These are phyloP conservation scores for Hozukius guyotensis DNA, from an alignment of 2,797 vertebrate species.

Conservation along the genomic window DNA sequence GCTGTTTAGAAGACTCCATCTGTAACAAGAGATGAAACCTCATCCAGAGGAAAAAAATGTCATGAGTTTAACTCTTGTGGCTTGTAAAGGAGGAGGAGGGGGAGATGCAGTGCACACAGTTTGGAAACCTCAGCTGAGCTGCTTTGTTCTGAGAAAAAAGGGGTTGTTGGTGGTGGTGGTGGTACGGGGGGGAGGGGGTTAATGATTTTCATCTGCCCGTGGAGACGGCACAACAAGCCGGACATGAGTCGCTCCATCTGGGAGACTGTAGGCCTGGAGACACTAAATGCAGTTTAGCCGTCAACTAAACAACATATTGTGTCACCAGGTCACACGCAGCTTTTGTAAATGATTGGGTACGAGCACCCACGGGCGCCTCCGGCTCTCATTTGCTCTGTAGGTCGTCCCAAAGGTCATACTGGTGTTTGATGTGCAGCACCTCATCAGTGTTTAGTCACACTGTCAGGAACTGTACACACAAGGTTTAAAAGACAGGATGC, in stretches of 20 bases:
- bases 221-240: conserved; percentile 46
- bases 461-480: not conserved
- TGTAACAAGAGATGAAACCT: conserved; percentile 23
- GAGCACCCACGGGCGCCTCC: not conserved
- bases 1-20: not conserved
- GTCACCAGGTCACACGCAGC: conserved; percentile 15
- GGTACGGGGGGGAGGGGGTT: conserved; percentile 21
- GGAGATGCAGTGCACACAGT: conserved; percentile 29
- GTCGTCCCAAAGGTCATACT: not conserved
- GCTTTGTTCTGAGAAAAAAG: conserved; percentile 68
- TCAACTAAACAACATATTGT: conserved; percentile 37
- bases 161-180: not conserved
- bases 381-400: conserved; percentile 13
- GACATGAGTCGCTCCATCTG: conserved; percentile 21
- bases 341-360: conserved; percentile 43
- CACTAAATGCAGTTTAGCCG: conserved; percentile 9
- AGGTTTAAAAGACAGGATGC: conserved; percentile 14
- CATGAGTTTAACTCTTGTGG: conserved; percentile 42
- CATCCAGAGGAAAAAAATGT: conserved; percentile 33
- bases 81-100: conserved; percentile 22
- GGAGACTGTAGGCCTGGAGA: conserved; percentile 4
- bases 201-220: conserved; percentile 72
- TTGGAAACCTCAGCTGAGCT: conserved; percentile 64
- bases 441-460: not conserved
- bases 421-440: not conserved